phyloP scores from a whole-genome alignment of 2,888 invertebrate genomes.

The Leptogaster cylindrica region DNA sequence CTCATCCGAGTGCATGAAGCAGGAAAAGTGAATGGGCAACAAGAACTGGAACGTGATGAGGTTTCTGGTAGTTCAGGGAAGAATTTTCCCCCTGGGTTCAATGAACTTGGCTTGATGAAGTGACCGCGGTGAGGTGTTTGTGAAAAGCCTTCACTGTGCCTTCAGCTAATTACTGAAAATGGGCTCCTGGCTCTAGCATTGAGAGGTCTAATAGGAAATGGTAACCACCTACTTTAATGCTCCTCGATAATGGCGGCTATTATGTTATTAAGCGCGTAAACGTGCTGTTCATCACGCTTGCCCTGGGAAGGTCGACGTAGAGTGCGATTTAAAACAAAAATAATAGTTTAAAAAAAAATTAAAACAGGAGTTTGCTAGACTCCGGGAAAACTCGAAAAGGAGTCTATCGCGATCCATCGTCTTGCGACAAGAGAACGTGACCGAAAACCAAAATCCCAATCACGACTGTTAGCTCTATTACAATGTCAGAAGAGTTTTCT shows the following conservation, averaged over 20 bases:
- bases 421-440: slow-evolving; percentile 18
- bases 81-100: not conserved
- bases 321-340: too few species aligned
- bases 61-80: not conserved
- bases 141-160: too few species aligned
- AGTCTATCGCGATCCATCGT: slow-evolving; percentile 10
- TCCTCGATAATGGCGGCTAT: slow-evolving; percentile 1
- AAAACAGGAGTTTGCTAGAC: slow-evolving; percentile 5
- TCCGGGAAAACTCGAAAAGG: not conserved
- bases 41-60: not conserved
- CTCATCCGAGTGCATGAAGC: too few species aligned
- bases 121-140: too few species aligned
- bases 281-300: slow-evolving; percentile 12
- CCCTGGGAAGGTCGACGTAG: not conserved
- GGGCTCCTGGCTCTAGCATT: not conserved
- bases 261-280: not conserved
- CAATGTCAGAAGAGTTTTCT: not conserved
- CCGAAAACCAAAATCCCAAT: slow-evolving; percentile 7
- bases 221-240: slow-evolving; percentile 1
- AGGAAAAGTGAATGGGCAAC: not conserved
- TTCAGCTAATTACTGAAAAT: too few species aligned
- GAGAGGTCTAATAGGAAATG: not conserved
- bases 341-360: not conserved
- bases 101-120: not conserved
- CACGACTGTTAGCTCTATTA: slow-evolving; percentile 4